Base-by-base conservation (phyloP, 2,888 invertebrate genomes). In the Choreutis nemorana region DNA sequence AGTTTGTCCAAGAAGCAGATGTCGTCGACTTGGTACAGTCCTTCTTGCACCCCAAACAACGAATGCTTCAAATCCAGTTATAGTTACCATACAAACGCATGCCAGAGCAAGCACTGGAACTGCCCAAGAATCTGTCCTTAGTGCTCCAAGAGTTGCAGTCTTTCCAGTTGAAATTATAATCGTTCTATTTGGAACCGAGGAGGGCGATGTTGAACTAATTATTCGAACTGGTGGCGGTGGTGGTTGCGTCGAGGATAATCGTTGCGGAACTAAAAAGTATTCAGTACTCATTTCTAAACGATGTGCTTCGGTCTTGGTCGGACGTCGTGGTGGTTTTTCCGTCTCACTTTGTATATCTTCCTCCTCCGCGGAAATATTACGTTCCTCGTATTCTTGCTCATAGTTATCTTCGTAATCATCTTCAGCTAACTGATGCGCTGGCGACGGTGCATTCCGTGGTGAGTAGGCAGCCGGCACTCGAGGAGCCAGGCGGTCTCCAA, bases 51-150 rank as follows among this genome's bases (percentile, higher is more conserved):
- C 77, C 77, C 92, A 91, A 50, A 96, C 81, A 29, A 96, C 91
- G 61, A 93, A 95, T 35, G 88, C 85, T 72, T 96, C 96, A 59
- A 96, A 95, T 24, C 89, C 87, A 31, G 89, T 85, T 60, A 96
- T 91, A 46, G 90, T 83, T 11, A 90, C 73, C 86, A 96, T 91
- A 40, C 91, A 89, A 15, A 91, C 82, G 20, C 90, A 87, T 31
- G 94, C 89, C 35, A 94, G 82, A 10, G 92, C 89, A 33, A 95
- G 82, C 29, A 96, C 84, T 1, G 95, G 94, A 41, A 94, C 86
- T 20, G 94, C 94, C 97, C 97, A 96, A 11, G 90, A 84, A 57
- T 94, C 92, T 41, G 86, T 81, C 30, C 91, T 81, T 27, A 88
- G 63, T 29, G 83, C 67, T 3, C 67, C 62, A 5, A 56, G 41